phyloP scores from a whole-genome alignment of 2,113 vertebrate species.

The Thymallus thymallus region DNA sequence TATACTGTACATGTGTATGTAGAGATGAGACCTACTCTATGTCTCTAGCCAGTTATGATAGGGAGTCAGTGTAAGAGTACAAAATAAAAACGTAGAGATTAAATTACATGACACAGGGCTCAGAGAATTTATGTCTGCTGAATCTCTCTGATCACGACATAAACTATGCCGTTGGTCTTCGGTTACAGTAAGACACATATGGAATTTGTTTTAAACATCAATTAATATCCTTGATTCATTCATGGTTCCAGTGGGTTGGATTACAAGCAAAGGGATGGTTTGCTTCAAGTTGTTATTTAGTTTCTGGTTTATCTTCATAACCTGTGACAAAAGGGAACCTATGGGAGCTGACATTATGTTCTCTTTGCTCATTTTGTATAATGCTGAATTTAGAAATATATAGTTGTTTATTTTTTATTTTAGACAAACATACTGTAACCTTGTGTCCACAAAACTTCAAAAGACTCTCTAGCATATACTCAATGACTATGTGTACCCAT shows the following conservation, averaged over 20 bases:
- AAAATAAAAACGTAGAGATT: conserved; percentile 45
- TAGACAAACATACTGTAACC: too few species aligned
- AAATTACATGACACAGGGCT: conserved; percentile 47
- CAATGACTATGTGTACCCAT: too few species aligned
- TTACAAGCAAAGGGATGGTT: neutral
- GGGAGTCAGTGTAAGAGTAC: conserved; percentile 14
- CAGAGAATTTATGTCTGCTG: conserved; percentile 32
- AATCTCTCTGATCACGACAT: conserved; percentile 32
- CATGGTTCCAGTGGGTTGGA: conserved; percentile 10
- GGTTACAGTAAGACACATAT: conserved; percentile 42
- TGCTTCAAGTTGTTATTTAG: neutral
- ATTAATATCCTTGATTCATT: conserved; percentile 48
- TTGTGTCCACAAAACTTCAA: too few species aligned
- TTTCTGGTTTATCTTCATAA: neutral
- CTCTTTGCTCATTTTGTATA: neutral
- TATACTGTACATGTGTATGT: too few species aligned
- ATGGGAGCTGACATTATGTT: neutral
- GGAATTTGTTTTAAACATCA: conserved; percentile 44
- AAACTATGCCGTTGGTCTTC: conserved; percentile 25
- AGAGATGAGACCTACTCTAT: neutral
- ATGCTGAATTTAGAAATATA: too few species aligned
- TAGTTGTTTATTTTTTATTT: too few species aligned
- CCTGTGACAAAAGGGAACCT: neutral
- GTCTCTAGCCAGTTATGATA: neutral
- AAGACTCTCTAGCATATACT: too few species aligned